Evolutionary conservation across 2,888 invertebrate species (phyloP).

Genomic region (Blastobasis lacticolella): DNA sequence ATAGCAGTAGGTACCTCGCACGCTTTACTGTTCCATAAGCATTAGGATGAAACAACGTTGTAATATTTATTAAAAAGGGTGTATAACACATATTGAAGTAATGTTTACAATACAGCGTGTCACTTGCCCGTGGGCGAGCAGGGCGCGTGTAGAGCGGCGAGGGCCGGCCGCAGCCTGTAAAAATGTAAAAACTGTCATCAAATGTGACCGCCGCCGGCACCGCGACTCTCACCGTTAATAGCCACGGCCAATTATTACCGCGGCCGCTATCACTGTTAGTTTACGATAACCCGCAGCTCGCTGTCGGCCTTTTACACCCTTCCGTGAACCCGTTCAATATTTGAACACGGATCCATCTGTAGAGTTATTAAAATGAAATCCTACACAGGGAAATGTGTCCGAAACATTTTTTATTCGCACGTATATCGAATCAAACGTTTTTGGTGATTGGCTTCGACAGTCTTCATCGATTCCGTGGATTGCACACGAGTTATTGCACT

Average conservation of each 20-base stretch:
- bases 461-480: no score
- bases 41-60: no score
- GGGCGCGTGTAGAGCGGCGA: no score
- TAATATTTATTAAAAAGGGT: no score
- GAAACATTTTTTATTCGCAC: neutral
- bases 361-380: conserved; percentile 33
- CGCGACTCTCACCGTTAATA: conserved; percentile 31
- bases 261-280: conserved; percentile 38
- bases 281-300: conserved; percentile 28
- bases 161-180: no score
- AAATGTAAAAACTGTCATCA: conserved; percentile 32
- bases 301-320: conserved; percentile 14
- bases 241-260: conserved; percentile 40
- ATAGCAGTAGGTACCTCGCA: neutral
- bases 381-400: conserved; percentile 4
- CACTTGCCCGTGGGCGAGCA: no score
- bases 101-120: no score
- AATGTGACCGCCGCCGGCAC: conserved; percentile 31
- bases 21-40: no score
- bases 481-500: no score
- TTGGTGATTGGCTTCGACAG: no score
- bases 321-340: conserved; percentile 8
- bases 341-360: conserved; percentile 25
- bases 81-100: no score
- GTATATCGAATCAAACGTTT: no score